Conservation (phyloP, 2,113 vertebrate species). For the Monopterus albus region DNA sequence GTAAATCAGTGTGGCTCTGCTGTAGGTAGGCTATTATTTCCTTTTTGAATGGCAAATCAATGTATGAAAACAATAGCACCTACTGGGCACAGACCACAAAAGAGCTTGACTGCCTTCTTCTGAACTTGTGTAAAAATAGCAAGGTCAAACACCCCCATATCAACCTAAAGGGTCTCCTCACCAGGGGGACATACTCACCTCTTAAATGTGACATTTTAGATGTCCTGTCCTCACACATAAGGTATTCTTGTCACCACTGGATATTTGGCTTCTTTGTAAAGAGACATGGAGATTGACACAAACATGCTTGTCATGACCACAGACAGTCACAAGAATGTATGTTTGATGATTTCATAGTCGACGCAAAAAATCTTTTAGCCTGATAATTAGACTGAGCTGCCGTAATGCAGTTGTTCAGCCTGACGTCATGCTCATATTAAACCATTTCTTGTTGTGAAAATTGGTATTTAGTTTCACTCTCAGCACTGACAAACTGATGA, state of each 20-base stretch:
- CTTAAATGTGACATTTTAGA: conserved; percentile 7
- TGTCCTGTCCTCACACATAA: conserved; percentile 7
- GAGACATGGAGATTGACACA: conserved; percentile 6
- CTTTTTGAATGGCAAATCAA: conserved; percentile 51
- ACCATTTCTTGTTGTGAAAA: neutral
- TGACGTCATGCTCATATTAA: neutral
- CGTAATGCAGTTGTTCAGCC: neutral
- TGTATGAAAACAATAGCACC: conserved; percentile 54
- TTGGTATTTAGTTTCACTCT: neutral
- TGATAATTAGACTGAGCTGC: too few relatives aligned
- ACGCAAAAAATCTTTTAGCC: too few relatives aligned
- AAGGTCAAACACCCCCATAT: conserved; percentile 29
- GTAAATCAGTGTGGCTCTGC: conserved; percentile 48
- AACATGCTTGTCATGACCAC: neutral
- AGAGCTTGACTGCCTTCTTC: conserved; percentile 29
- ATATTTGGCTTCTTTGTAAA: conserved; percentile 17
- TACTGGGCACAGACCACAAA: conserved; percentile 43
- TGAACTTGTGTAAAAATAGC: conserved; percentile 46
- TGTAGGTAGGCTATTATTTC: conserved; percentile 52
- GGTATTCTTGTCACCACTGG: conserved; percentile 12
- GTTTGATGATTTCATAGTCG: too few relatives aligned
- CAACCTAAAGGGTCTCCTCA: conserved; percentile 12
- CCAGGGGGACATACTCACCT: conserved; percentile 11
- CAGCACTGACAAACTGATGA: too few relatives aligned
- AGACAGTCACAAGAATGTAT: too few relatives aligned